Evolutionary conservation across 2,113 vertebrate genomes (phyloP), one percentile per base, ranked within the genome.

Genomic region (Ceyx margarethae): DNA sequence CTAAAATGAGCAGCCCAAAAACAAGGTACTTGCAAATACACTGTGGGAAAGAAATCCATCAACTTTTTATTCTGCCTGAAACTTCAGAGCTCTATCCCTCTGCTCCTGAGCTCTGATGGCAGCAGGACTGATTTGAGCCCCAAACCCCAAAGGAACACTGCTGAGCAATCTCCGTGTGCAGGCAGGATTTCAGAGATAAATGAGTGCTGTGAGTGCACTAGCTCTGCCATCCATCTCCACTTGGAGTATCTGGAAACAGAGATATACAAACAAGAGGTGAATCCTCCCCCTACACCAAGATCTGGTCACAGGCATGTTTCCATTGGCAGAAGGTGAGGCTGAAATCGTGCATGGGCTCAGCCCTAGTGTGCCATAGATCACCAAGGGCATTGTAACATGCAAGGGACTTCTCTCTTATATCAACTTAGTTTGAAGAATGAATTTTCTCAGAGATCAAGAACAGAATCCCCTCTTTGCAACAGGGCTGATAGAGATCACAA

Each of bases 201-300:
- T 69, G 26, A 80, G 37, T 21, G 43, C 31, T 37, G 37, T 37
- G 37, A 37, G 37, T 33, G 21, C 51, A n/a, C 46, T 18, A 87
- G 56, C n/a, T 83, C 79, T 85, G 46, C 64, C 65, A 81, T 90
- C 75, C 45, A 56, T 81, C 76, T 64, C 51, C 26, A 58, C 43
- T 48, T 6, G 62, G 58, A 29, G 64, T 69, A 46, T 8, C 45
- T 61, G 33, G 37, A 87, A 89, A 69, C 29, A 68, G 23, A 76
- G 15, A 76, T 11, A 66, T 5, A 48, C n/a, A 46, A 73, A 91
- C 19, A 43, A 42, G 42, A 65, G 19, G 25, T 64, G 37, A 87
- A 69, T 62, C 51, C 17, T 19, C 43, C 20, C 26, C 35, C 15
- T 64, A 61, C 73, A 54, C 75, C 6, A 43, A 46, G 1, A 12